These are phyloP conservation scores for Sparidentex hasta DNA, from an alignment of 2,797 vertebrate species.

Conservation along the genomic window DNA sequence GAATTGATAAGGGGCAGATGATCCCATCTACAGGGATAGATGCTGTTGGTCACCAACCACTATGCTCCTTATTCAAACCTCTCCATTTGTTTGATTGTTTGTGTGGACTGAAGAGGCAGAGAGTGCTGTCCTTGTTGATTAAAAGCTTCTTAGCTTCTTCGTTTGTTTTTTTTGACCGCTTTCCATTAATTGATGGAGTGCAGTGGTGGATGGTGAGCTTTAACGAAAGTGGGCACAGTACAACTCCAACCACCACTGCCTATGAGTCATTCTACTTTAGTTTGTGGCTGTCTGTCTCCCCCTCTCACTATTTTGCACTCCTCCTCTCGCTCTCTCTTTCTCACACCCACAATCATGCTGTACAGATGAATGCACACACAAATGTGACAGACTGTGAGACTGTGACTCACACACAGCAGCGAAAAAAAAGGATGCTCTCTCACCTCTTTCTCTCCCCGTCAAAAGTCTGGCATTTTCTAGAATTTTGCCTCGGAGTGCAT, in stretches of 20 bases:
- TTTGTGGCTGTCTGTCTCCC: slow-evolving; percentile 5
- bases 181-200: slow-evolving; percentile 34
- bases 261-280: slow-evolving; percentile 39
- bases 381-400: slow-evolving; percentile 75
- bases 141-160: not conserved
- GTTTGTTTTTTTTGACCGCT: slow-evolving; percentile 3
- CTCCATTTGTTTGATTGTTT: not conserved
- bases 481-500: slow-evolving; percentile 15
- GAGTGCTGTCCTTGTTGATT: slow-evolving; percentile 39
- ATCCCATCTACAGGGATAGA: slow-evolving; percentile 31
- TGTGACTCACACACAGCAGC: slow-evolving; percentile 60
- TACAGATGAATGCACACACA: slow-evolving; percentile 58
- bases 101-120: slow-evolving; percentile 16
- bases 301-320: not conserved
- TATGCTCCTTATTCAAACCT: not conserved
- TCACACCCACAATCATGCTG: slow-evolving; percentile 62
- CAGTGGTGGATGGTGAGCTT: slow-evolving; percentile 23
- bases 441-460: slow-evolving; percentile 25
- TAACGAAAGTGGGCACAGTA: slow-evolving; percentile 10
- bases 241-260: not conserved
- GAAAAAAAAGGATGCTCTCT: not conserved
- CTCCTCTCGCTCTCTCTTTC: slow-evolving; percentile 43
- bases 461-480: slow-evolving; percentile 20
- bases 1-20: slow-evolving; percentile 39
- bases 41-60: slow-evolving; percentile 3